Evolutionary conservation across 1,140 invertebrate genomes (phyloP).

Genomic region (Plutomurus gul): DNA sequence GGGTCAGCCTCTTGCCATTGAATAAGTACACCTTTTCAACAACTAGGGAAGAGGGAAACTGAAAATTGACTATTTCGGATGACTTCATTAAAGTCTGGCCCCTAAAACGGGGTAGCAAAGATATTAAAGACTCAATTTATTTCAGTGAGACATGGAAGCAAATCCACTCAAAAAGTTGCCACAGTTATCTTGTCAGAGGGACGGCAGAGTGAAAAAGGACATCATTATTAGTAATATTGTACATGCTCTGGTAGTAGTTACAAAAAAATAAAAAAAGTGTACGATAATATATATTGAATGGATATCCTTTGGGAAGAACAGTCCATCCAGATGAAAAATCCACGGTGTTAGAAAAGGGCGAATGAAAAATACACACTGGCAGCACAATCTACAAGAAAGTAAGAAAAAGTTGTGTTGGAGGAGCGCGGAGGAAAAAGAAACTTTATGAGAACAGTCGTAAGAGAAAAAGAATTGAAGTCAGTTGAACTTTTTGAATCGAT

Average conservation of each 20-base stretch:
- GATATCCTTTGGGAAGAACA: background rate
- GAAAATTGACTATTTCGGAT: no score
- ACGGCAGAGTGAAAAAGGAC: background rate
- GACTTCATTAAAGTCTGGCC: no score
- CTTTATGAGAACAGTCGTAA: no score
- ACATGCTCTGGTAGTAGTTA: background rate
- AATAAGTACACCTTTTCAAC: no score
- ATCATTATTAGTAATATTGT: background rate
- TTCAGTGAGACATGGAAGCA: background rate
- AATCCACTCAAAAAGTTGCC: background rate
- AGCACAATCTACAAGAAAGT: background rate
- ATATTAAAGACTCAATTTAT: no score
- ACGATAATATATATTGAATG: background rate
- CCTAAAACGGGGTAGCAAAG: no score
- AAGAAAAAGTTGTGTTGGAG: background rate
- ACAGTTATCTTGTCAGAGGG: no score
- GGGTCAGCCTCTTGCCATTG: no score
- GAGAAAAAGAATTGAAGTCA: conserved; percentile 5
- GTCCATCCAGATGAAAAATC: background rate
- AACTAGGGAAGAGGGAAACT: no score
- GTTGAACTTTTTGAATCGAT: conserved; percentile 26
- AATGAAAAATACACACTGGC: conserved; percentile 10
- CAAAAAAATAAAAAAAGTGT: background rate
- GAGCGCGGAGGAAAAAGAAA: background rate
- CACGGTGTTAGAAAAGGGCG: background rate